These are phyloP conservation scores for Galemys pyrenaicus DNA, from an alignment of 2,113 vertebrate species.

Conservation along the genomic window DNA sequence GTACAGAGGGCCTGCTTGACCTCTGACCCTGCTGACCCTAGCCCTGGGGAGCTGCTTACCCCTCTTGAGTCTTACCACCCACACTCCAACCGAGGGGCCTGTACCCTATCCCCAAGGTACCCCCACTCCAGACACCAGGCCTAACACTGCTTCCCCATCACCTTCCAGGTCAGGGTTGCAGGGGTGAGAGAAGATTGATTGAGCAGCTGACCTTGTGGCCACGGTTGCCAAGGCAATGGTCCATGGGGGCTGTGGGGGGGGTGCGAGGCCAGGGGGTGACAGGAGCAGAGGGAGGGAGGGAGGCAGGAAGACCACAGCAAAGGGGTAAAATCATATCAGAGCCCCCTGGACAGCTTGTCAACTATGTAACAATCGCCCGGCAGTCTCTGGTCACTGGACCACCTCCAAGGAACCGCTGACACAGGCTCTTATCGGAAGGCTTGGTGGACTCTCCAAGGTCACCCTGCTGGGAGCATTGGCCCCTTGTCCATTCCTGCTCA, in stretches of 20 bases:
- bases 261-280: not conserved
- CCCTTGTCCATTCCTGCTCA: not conserved
- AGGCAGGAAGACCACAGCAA: not conserved
- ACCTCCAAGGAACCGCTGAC: not conserved
- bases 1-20: not conserved
- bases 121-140: not conserved
- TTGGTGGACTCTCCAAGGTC: too few species aligned
- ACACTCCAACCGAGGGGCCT: not conserved
- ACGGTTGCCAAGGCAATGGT: constrained; percentile 54
- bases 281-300: not conserved
- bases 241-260: not conserved
- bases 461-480: not conserved
- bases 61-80: accelerated
- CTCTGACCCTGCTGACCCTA: not conserved
- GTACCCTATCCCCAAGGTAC: not conserved
- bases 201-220: not conserved
- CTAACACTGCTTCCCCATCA: constrained; percentile 39
- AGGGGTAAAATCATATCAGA: not conserved
- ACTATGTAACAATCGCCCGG: not conserved
- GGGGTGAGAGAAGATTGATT: constrained; percentile 36
- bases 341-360: not conserved
- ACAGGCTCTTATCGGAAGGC: not conserved
- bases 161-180: not conserved
- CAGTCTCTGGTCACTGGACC: not conserved
- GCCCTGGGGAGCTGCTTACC: accelerated